A percentile compares a stretch with the other conserved stretches of the same genome.
Conservation (phyloP, 2,888 invertebrate species). For the Agrilus cyanescens region DNA sequence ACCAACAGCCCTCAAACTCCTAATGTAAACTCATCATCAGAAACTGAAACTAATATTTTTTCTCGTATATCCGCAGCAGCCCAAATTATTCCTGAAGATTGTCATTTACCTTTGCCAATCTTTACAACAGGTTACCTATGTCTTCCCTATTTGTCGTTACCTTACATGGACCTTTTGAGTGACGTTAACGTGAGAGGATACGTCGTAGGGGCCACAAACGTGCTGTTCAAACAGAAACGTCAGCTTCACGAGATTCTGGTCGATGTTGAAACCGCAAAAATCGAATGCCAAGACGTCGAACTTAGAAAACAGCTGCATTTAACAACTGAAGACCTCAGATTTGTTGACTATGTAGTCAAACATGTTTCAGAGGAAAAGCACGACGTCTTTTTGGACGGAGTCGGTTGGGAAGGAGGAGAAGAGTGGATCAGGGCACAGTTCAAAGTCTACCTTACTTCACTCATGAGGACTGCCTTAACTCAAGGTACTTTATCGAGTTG, state of each 20-base stretch:
- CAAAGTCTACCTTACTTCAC: slow-evolving; percentile 69
- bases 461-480: slow-evolving; percentile 66
- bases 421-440: slow-evolving; percentile 95
- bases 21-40: slow-evolving; percentile 11
- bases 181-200: slow-evolving; percentile 79
- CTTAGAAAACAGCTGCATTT: slow-evolving; percentile 73
- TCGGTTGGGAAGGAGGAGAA: slow-evolving; percentile 87
- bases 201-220: slow-evolving; percentile 94
- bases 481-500: slow-evolving; percentile 42
- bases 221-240: slow-evolving; percentile 91
- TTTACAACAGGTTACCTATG: slow-evolving; percentile 89
- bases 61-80: slow-evolving; percentile 26
- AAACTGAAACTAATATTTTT: slow-evolving; percentile 4
- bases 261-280: slow-evolving; percentile 74
- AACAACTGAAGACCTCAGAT: slow-evolving; percentile 83
- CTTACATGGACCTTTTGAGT: slow-evolving; percentile 83
- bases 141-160: slow-evolving; percentile 89
- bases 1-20: slow-evolving; percentile 4
- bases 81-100: slow-evolving; percentile 57
- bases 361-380: slow-evolving; percentile 52
- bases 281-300: slow-evolving; percentile 70
- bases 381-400: slow-evolving; percentile 60
- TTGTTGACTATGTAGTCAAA: slow-evolving; percentile 85
- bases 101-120: slow-evolving; percentile 78
- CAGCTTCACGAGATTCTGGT: slow-evolving; percentile 87